Evolutionary conservation across 2,113 vertebrate genomes (phyloP).

Genomic region (Sciurus niger): DNA sequence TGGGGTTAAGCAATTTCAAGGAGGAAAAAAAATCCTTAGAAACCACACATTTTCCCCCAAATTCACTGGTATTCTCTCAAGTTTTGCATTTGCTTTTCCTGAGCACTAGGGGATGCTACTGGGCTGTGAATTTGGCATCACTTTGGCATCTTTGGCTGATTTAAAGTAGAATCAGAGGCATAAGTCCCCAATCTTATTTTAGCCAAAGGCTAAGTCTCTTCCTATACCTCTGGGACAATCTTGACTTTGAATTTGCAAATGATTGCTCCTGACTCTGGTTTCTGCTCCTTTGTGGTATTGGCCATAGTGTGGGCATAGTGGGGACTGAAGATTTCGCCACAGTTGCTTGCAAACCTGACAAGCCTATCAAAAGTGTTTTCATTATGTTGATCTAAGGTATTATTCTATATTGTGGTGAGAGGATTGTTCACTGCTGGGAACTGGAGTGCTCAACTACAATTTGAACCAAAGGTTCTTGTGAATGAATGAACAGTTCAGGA

Average conservation of each 20-base stretch:
- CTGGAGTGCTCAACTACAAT: conserved; percentile 1
- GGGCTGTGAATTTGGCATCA: background rate
- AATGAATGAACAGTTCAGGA: conserved; percentile 33
- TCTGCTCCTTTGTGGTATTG: background rate
- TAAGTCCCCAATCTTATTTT: background rate
- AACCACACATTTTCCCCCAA: background rate
- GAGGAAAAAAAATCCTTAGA: background rate
- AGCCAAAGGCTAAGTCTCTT: background rate
- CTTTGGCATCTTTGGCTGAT: background rate
- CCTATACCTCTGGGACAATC: fast-evolving
- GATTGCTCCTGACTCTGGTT: background rate
- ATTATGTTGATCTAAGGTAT: background rate
- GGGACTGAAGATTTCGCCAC: background rate
- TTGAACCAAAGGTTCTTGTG: background rate
- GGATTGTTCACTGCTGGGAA: background rate
- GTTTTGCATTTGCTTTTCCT: background rate
- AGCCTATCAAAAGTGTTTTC: background rate
- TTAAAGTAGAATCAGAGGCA: background rate
- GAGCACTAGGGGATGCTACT: background rate
- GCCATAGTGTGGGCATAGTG: background rate
- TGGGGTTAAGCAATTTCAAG: conserved; percentile 21
- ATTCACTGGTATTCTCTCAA: background rate
- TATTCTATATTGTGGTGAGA: background rate
- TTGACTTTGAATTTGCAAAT: background rate
- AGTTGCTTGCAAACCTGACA: background rate